A percentile compares a stretch with the other conserved stretches of the same genome.
Evolutionary conservation across 1,140 invertebrate genomes (phyloP).

Genomic region (Conus betulinus): DNA sequence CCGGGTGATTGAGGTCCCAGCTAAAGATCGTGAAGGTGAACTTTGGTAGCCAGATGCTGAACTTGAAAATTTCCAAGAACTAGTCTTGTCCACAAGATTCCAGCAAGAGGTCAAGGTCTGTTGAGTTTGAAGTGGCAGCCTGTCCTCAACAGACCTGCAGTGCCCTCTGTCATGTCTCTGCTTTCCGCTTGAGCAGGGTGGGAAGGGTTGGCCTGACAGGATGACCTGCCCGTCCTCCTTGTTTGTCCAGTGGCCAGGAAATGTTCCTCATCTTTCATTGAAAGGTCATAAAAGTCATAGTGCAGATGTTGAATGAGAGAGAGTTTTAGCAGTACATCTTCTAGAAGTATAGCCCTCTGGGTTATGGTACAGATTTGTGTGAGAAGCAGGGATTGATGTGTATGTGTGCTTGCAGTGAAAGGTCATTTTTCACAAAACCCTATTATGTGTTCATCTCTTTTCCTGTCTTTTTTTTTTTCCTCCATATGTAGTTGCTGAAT

Average conservation of each 20-base stretch:
- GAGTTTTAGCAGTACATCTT: not conserved
- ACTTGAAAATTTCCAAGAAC: not conserved
- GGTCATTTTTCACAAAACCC: not conserved
- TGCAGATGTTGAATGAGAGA: not conserved
- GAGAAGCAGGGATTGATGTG: not conserved
- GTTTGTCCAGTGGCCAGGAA: not conserved
- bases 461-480: no score
- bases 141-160: not conserved
- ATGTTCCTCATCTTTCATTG: not conserved
- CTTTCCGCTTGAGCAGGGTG: constrained; percentile 5
- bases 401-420: not conserved
- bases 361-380: not conserved
- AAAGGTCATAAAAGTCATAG: not conserved
- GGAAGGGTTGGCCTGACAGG: not conserved
- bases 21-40: constrained; percentile 93
- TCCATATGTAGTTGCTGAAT: no score
- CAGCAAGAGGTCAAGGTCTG: not conserved
- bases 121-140: not conserved
- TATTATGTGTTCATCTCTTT: not conserved
- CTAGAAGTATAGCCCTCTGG: not conserved
- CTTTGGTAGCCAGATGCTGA: constrained; percentile 80
- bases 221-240: constrained; percentile 2
- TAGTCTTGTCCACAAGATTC: not conserved
- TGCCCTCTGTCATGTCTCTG: not conserved
- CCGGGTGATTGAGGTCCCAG: constrained; percentile 97